Evolutionary conservation across 2,888 invertebrate species (phyloP).

Genomic region (Brachylomia viminalis): DNA sequence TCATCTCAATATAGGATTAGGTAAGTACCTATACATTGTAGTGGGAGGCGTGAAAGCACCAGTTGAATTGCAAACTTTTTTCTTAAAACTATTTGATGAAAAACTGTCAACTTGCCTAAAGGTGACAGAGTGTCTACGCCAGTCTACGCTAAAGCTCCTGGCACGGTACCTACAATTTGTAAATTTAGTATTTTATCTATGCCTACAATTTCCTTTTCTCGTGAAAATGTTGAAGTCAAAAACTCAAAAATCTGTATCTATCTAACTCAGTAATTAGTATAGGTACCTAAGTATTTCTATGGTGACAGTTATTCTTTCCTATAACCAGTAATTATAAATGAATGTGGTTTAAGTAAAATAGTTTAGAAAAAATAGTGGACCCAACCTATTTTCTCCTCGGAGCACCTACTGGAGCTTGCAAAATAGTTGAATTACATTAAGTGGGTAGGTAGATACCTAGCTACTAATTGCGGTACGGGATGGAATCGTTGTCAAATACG

Average conservation of each 20-base stretch:
- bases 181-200: too few species aligned
- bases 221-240: slow-evolving; percentile 22
- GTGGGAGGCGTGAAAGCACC: neutral
- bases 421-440: slow-evolving; percentile 6
- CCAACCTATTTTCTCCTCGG: neutral
- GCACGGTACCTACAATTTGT: neutral
- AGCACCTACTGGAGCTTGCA: neutral
- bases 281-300: neutral
- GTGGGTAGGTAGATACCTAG: too few species aligned
- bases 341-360: neutral
- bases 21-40: neutral
- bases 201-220: slow-evolving; percentile 17
- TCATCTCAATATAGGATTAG: neutral
- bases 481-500: slow-evolving; percentile 71
- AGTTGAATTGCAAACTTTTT: slow-evolving; percentile 31
- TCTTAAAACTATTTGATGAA: slow-evolving; percentile 24
- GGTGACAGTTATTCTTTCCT: slow-evolving; percentile 25
- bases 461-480: slow-evolving; percentile 49
- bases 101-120: slow-evolving; percentile 9
- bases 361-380: neutral
- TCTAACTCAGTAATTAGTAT: neutral
- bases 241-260: slow-evolving; percentile 9
- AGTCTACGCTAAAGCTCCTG: too few species aligned
- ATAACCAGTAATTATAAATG: neutral
- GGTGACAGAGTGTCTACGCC: too few species aligned